Evolutionary conservation across 2,888 invertebrate species (phyloP).

Genomic region (Myopa tessellatipennis): DNA sequence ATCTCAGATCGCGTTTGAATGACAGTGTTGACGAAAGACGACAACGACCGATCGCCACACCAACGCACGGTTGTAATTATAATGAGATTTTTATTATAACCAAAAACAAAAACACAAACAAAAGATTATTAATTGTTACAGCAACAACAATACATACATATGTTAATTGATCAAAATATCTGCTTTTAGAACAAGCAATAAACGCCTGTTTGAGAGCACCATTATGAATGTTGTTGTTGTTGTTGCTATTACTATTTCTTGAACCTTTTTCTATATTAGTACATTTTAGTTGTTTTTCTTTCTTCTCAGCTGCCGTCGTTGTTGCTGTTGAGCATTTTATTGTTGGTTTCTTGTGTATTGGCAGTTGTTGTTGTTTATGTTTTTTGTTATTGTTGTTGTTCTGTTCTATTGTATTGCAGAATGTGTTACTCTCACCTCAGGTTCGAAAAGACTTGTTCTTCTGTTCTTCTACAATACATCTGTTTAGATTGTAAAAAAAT

Average conservation of each 20-base stretch:
- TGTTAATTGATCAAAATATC: not conserved
- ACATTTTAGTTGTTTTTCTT: too few species aligned
- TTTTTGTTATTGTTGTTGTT: too few species aligned
- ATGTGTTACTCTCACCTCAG: not conserved
- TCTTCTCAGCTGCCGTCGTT: too few species aligned
- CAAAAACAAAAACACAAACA: conserved; percentile 9
- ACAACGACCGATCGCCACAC: not conserved
- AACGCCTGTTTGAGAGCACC: not conserved
- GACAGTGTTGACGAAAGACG: not conserved
- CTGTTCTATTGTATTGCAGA: too few species aligned
- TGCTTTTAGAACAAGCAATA: conserved; percentile 7
- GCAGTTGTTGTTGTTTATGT: too few species aligned
- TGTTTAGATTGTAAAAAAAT: too few species aligned
- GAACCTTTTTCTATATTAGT: too few species aligned
- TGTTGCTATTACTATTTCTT: too few species aligned
- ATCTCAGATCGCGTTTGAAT: not conserved
- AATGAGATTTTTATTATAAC: conserved; percentile 14
- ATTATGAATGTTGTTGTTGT: too few species aligned
- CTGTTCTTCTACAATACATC: too few species aligned
- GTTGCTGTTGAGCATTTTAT: too few species aligned
- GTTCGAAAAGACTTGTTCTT: not conserved
- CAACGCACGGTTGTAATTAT: conserved; percentile 19
- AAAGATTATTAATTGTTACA: not conserved
- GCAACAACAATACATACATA: not conserved
- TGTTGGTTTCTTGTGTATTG: too few species aligned